phyloP scores from a whole-genome alignment of 2,113 vertebrate species.

The Onychostoma macrolepis region DNA sequence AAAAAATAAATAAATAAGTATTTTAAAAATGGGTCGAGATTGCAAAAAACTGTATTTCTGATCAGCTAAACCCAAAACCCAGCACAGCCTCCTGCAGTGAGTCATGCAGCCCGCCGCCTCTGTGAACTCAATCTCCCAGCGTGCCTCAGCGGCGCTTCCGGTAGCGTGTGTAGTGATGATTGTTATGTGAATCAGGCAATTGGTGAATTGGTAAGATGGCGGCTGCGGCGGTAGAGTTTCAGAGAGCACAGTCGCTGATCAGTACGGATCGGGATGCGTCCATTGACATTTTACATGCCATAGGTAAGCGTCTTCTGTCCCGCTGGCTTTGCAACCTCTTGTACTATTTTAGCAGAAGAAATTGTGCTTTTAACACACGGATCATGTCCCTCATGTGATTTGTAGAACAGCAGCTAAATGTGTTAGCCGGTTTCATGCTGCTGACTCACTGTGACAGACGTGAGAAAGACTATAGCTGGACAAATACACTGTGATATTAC shows the following conservation, averaged over 20 bases:
- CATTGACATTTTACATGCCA: slow-evolving; percentile 91
- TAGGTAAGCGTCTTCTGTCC: slow-evolving; percentile 76
- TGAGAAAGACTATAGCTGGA: slow-evolving; percentile 33
- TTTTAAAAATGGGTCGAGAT: no score
- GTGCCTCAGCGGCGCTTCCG: slow-evolving; percentile 12
- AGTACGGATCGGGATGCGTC: slow-evolving; percentile 89
- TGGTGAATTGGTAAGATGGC: slow-evolving; percentile 84
- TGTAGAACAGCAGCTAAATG: slow-evolving; percentile 34
- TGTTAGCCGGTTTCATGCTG: slow-evolving; percentile 68
- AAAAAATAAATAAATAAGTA: no score
- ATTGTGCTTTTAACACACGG: background rate
- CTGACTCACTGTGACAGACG: slow-evolving; percentile 77
- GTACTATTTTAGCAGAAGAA: background rate
- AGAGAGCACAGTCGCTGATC: slow-evolving; percentile 92
- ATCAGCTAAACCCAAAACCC: background rate
- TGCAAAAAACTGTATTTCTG: no score
- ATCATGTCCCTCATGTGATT: background rate
- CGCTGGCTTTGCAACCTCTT: background rate
- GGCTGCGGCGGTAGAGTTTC: slow-evolving; percentile 93
- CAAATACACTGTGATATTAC: background rate
- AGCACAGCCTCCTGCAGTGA: background rate
- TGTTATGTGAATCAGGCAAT: slow-evolving; percentile 50
- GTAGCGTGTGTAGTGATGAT: slow-evolving; percentile 42
- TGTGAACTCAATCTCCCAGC: slow-evolving; percentile 32
- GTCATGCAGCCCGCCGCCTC: background rate